Conservation (phyloP, 2,113 vertebrate species). For the Mesitornis unicolor region DNA sequence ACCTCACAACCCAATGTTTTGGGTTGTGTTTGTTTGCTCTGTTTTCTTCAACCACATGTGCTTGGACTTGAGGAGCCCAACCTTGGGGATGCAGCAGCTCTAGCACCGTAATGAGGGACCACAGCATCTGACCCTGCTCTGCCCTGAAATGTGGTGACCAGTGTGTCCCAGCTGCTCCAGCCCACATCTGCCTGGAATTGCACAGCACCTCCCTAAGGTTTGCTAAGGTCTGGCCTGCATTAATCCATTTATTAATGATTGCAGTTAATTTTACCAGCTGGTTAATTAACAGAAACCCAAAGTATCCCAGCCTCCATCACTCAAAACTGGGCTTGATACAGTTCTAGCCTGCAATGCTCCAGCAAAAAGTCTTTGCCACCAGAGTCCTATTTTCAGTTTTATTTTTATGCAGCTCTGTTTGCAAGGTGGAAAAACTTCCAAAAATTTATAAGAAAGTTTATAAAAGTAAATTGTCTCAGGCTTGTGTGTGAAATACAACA, state of each 20-base stretch:
- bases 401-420: slow-evolving; percentile 7
- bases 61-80: neutral
- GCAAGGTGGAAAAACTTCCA: slow-evolving; percentile 45
- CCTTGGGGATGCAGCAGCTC: neutral
- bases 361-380: neutral
- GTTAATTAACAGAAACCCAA: neutral
- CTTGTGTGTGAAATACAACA: slow-evolving; percentile 66
- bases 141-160: neutral
- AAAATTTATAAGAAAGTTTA: slow-evolving; percentile 22
- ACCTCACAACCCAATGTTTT: too few relatives aligned
- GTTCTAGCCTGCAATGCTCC: too few relatives aligned
- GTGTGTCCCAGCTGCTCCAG: too few relatives aligned
- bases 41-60: neutral
- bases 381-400: neutral
- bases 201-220: too few relatives aligned
- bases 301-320: neutral
- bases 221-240: neutral
- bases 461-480: slow-evolving; percentile 66
- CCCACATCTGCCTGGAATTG: too few relatives aligned
- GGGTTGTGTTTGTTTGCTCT: accelerated
- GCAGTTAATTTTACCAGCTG: neutral
- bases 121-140: neutral
- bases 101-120: accelerated
- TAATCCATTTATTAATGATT: neutral
- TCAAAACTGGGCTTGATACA: neutral